A percentile compares a stretch with the other conserved stretches of the same genome.
Evolutionary conservation across 2,888 invertebrate species (phyloP).

Genomic region (Xestia sexstrigata): DNA sequence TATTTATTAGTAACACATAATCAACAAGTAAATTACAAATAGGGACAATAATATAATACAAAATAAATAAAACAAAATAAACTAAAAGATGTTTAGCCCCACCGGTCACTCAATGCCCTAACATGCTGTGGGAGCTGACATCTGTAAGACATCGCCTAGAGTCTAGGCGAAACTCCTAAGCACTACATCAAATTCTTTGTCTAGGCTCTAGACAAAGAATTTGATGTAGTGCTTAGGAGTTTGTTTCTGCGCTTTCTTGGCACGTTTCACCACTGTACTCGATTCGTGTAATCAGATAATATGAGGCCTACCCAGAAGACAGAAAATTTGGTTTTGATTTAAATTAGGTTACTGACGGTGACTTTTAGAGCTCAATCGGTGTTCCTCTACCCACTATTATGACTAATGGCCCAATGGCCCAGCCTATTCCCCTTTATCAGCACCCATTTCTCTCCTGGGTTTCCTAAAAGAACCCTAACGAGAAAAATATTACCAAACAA

Average conservation of each 20-base stretch:
- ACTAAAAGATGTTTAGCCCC: too few species aligned
- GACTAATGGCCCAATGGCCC: background rate
- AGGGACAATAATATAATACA: too few species aligned
- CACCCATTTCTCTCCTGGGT: background rate
- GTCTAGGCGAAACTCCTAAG: too few species aligned
- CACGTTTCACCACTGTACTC: background rate
- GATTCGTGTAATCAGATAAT: background rate
- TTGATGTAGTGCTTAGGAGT: background rate
- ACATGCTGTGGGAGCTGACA: too few species aligned
- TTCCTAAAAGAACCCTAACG: background rate
- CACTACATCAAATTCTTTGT: too few species aligned
- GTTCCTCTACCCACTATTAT: background rate
- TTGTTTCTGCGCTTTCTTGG: background rate
- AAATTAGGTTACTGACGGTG: background rate
- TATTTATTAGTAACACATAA: too few species aligned
- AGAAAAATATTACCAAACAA: slow-evolving; percentile 30
- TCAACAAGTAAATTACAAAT: too few species aligned
- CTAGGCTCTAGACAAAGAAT: too few species aligned
- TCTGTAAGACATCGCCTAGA: background rate
- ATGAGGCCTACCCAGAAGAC: background rate
- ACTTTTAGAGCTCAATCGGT: background rate
- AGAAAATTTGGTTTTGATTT: too few species aligned
- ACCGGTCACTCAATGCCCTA: too few species aligned
- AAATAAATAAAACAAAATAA: too few species aligned
- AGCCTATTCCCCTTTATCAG: background rate